These are phyloP conservation scores for Molothrus aeneus DNA, from an alignment of 2,797 vertebrate genomes.

Conservation along the genomic window DNA sequence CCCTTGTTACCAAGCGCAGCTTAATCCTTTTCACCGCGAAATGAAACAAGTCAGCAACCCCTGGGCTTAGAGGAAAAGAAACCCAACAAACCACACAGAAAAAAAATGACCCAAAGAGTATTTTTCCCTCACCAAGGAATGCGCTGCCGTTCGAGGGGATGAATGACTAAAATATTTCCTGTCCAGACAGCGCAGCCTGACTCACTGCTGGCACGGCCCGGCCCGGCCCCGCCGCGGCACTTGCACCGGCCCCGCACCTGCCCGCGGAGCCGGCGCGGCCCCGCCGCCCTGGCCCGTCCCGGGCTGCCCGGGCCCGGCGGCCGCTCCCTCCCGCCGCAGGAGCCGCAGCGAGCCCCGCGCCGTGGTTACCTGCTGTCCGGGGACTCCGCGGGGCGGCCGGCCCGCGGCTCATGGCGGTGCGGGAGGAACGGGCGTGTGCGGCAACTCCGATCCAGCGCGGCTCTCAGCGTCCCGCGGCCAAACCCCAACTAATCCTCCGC, in stretches of 20 bases:
- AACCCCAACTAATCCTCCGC: constrained; percentile 57
- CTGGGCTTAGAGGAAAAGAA: neutral
- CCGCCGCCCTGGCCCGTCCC: neutral
- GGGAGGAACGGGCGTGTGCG: neutral
- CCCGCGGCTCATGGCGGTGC: constrained; percentile 66
- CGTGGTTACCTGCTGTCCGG: constrained; percentile 65
- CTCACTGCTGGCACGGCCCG: neutral
- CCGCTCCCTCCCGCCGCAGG: neutral
- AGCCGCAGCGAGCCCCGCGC: neutral
- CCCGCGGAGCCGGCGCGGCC: neutral
- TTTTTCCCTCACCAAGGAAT: neutral
- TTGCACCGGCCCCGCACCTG: constrained; percentile 14
- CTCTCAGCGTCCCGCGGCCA: constrained; percentile 47
- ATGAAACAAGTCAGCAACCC: neutral
- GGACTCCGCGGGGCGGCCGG: constrained; percentile 32
- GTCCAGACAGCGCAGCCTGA: constrained; percentile 25
- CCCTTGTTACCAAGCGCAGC: neutral
- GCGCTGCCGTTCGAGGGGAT: neutral
- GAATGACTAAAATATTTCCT: neutral
- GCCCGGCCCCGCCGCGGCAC: neutral
- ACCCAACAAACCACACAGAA: neutral
- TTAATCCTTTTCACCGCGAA: neutral
- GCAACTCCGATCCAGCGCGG: constrained; percentile 7
- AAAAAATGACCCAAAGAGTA: neutral
- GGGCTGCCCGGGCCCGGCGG: neutral